Evolutionary conservation across 2,113 vertebrate genomes (phyloP), one percentile per base, ranked within the genome.

Genomic region (Herpailurus yagouaroundi): DNA sequence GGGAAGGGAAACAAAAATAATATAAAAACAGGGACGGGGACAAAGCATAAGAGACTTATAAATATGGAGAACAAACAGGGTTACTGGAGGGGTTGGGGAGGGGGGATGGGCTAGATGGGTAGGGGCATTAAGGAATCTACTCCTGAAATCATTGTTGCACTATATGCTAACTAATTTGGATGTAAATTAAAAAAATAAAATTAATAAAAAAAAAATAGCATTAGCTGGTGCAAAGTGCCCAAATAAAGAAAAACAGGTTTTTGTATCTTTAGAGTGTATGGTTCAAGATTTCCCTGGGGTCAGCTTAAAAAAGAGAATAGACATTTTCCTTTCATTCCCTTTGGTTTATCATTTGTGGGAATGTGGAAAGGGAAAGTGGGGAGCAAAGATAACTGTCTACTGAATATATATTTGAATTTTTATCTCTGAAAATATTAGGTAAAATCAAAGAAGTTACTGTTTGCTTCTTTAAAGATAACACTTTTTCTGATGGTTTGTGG

Each of bases 271-370:
- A 10, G 50, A 63, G 25, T 87, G 23, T 36, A 33, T 71, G 41
- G 92, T 79, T 94, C 16, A 77, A 55, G 48, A 92, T 36, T 95
- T 21, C 25, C 36, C 12, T 85, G 73, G 29, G 11, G 3, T 73
- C 4, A 76, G 41, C 33, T 76, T 95, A 50, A 86, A 77, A 71
- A 81, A 48, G 29, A 33, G 13, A 80, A 69, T 84, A 41, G 38
- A 94, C 69, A 4, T 76, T 97, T 96, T 55, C n/a, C 21, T 52
- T 87, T 93, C 74, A 23, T 95, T 85, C 33, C 89, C 1, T 92
- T 25, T 77, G 36, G 31, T 33, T 89, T 36, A 19, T 82, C 38
- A 91, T 89, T 96, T 94, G 33, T 77, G 21, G 33, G 16, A 68
- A 31, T 64, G 13, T 82, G 41, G 68, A 3, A n/a, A 82, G 57